Evolutionary conservation across 2,888 invertebrate species (phyloP).

Genomic region (Catocala nupta): DNA sequence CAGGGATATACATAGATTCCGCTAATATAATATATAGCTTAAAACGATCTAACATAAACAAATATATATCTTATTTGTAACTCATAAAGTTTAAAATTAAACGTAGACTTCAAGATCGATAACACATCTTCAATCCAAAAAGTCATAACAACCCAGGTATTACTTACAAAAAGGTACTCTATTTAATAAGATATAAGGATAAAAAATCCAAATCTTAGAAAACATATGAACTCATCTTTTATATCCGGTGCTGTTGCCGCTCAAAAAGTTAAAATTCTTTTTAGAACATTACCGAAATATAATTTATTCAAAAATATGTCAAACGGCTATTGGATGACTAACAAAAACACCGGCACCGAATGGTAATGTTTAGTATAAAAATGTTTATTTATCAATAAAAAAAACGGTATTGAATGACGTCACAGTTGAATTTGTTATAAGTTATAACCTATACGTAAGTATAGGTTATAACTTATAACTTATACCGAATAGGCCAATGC

Average conservation of each 20-base stretch:
- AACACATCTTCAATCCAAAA: slow-evolving; percentile 20
- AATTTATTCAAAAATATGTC: slow-evolving; percentile 28
- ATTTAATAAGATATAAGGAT: accelerated
- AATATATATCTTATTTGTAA: slow-evolving; percentile 1
- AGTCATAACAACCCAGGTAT: slow-evolving; percentile 4
- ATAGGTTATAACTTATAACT: no score
- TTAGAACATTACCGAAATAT: slow-evolving; percentile 7
- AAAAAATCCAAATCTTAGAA: slow-evolving; percentile 6
- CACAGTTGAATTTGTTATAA: no score
- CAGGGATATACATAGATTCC: no score
- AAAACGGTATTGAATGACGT: no score
- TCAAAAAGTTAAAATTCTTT: slow-evolving; percentile 12
- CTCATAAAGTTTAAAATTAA: slow-evolving; percentile 5
- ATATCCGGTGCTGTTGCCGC: slow-evolving; percentile 1
- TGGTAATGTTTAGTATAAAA: no score
- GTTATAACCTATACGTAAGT: no score
- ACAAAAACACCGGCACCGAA: background rate
- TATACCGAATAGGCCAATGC: no score
- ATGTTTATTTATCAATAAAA: no score
- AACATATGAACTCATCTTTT: slow-evolving; percentile 3
- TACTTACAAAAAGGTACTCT: slow-evolving; percentile 23
- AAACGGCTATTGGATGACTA: background rate
- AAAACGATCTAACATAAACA: background rate
- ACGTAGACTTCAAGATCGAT: slow-evolving; percentile 22
- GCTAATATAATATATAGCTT: no score